Percentiles rank a stretch among this genome's conserved stretches.
Conservation (phyloP, 2,113 vertebrate genomes). For the Isichthys henryi region DNA sequence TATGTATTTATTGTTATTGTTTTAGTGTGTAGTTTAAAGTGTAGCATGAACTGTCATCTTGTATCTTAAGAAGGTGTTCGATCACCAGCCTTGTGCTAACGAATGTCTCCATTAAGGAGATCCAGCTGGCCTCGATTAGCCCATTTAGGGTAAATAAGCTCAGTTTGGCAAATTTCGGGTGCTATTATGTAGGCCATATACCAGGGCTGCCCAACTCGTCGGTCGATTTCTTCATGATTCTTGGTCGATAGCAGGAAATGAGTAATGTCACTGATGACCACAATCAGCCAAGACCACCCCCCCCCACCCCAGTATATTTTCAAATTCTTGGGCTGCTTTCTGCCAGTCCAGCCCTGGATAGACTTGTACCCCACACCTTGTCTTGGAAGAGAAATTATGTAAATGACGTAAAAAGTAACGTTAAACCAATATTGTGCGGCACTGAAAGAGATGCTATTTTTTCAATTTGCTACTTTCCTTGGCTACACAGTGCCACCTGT, state of each 20-base stretch:
- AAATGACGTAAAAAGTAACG: not conserved
- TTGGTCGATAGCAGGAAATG: not conserved
- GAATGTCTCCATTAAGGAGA: not conserved
- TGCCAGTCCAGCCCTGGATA: not conserved
- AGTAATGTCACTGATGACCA: not conserved
- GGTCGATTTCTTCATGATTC: not conserved
- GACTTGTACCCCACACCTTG: not conserved
- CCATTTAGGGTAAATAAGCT: not conserved
- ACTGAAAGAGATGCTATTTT: not conserved
- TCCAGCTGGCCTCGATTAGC: not conserved
- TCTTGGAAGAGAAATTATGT: not conserved
- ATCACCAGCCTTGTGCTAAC: not conserved
- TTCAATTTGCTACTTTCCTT: not conserved
- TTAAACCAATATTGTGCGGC: not conserved
- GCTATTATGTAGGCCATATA: not conserved
- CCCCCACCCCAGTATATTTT: not conserved
- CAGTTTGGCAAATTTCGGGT: not conserved
- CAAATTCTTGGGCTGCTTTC: not conserved
- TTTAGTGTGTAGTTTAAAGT: not conserved
- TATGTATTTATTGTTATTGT: not conserved
- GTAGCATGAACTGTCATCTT: not conserved
- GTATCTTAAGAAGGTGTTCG: not conserved
- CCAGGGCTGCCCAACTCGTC: not conserved
- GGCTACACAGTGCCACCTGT: not conserved
- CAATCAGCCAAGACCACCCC: not conserved